Base-by-base conservation (phyloP, 2,113 vertebrate species). In the Cheilinus undulatus region DNA sequence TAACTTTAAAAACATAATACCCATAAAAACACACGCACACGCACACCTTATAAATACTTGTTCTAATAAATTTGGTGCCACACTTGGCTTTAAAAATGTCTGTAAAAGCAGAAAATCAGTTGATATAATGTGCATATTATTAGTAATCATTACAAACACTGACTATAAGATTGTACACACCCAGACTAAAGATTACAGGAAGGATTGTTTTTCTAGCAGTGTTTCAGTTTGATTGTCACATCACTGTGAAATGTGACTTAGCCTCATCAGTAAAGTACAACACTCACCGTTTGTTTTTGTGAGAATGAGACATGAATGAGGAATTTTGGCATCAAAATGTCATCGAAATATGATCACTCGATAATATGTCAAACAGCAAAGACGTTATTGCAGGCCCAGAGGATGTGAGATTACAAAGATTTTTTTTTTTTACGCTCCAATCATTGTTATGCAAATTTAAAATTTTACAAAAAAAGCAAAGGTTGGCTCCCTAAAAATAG, bases 11-110 rank as follows among this genome's bases (percentile, higher is more conserved):
- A 85, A 86, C 72, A 79, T 79, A 68, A 80, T 58, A 86, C 69
- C 76, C 74, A 81, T 82, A 73, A 77, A 83, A 87, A 83, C 69
- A 13, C 66, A 64, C 75, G 19, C 85, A 71, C 82, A 40, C 54
- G 57, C 69, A 85, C 85, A 76, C 77, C 40, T 79, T 87, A 89
- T 91, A 91, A 91, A 92, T 90, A 92, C 82, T 89, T 88, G 86
- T 86, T 85, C 88, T 85, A 87, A 81, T 86, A 90, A 86, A 90
- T 87, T 84, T 88, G 79, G 43, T 62, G 88, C 83, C 85, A 69
- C 67, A 65, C 26, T 70, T 34, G 80, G 87, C 86, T 78, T 80
- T 69, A 74, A 85, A 84, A 83, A 83, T 68, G 73, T 88, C 70
- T 59, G 59, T 63, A 72, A 71, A 77, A 84, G 63, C 66, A 76